Percentiles rank a stretch among this genome's conserved stretches.
phyloP scores from a whole-genome alignment of 1,140 invertebrate genomes.

The Musca vetustissima region DNA sequence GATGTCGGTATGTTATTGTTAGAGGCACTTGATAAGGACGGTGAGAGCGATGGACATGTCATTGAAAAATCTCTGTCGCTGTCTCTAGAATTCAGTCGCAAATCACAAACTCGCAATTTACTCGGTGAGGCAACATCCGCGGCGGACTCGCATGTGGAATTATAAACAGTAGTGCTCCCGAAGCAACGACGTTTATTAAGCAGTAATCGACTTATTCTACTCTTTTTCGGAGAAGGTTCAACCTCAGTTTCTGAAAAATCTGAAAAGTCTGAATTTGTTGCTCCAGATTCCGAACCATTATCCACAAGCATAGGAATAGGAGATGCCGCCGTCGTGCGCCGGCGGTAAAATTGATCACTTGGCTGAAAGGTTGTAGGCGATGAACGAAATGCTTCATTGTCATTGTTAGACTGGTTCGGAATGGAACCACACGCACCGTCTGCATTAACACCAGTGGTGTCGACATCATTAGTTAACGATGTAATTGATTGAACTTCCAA shows the following conservation, averaged over 20 bases:
- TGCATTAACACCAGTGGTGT: constrained; percentile 34
- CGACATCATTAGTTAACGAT: constrained; percentile 58
- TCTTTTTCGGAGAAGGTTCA: constrained; percentile 72
- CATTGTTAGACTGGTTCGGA: constrained; percentile 16
- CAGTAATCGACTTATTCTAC: constrained; percentile 58
- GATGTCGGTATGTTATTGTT: background rate
- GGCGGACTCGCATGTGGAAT: constrained; percentile 48
- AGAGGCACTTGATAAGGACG: background rate
- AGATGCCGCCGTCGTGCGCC: constrained; percentile 54
- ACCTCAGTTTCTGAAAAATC: constrained; percentile 65
- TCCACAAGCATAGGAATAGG: constrained; percentile 60
- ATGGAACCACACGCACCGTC: constrained; percentile 33
- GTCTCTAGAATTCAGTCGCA: constrained; percentile 62
- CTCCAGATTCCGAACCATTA: constrained; percentile 58
- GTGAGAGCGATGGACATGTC: constrained; percentile 29
- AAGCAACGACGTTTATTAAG: constrained; percentile 57
- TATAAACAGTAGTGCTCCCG: constrained; percentile 36
- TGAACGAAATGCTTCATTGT: constrained; percentile 47
- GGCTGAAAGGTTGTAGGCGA: constrained; percentile 50
- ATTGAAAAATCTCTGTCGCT: constrained; percentile 58
- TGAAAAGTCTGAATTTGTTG: constrained; percentile 58
- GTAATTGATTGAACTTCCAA: constrained; percentile 72
- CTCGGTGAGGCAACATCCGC: constrained; percentile 62
- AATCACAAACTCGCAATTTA: constrained; percentile 64
- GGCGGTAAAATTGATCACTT: constrained; percentile 50